phyloP scores from a whole-genome alignment of 2,888 invertebrate species.

The Hydrotaea cyrtoneurina region DNA sequence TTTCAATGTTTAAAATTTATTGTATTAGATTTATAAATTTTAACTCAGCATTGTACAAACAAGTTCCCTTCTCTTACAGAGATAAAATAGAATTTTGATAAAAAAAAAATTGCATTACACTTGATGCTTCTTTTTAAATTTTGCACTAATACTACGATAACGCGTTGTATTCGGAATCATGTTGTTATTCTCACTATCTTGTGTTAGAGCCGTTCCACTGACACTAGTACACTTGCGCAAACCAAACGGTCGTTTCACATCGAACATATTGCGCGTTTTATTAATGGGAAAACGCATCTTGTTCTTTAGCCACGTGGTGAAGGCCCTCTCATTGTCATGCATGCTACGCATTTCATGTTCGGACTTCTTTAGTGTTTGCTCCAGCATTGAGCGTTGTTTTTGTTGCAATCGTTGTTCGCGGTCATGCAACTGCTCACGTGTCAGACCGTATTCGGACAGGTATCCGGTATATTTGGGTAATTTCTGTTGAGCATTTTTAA shows the following conservation, averaged over 20 bases:
- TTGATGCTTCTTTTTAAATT: slow-evolving; percentile 52
- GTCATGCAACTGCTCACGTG: slow-evolving; percentile 80
- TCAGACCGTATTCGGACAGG: slow-evolving; percentile 83
- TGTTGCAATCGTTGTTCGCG: slow-evolving; percentile 79
- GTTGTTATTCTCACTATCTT: not conserved
- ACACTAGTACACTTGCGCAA: slow-evolving; percentile 50
- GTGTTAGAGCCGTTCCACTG: slow-evolving; percentile 14
- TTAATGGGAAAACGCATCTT: slow-evolving; percentile 80
- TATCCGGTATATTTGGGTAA: slow-evolving; percentile 82
- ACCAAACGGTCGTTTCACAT: slow-evolving; percentile 71
- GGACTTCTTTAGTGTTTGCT: slow-evolving; percentile 78
- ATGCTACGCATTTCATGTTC: slow-evolving; percentile 81
- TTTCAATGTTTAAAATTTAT: not conserved
- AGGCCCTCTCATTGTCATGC: slow-evolving; percentile 82
- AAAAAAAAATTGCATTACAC: not conserved
- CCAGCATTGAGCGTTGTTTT: slow-evolving; percentile 73
- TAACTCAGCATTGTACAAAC: not conserved
- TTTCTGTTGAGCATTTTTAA: slow-evolving; percentile 77
- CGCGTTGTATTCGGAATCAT: slow-evolving; percentile 63
- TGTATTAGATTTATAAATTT: not conserved
- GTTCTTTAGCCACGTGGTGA: slow-evolving; percentile 82
- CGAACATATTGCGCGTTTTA: slow-evolving; percentile 80
- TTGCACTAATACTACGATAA: slow-evolving; percentile 66
- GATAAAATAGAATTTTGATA: not conserved
- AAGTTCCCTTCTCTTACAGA: not conserved